Percentiles rank a stretch among this genome's conserved stretches.
Evolutionary conservation across 2,797 vertebrate species (phyloP).

Genomic region (Clarias platycephalus): DNA sequence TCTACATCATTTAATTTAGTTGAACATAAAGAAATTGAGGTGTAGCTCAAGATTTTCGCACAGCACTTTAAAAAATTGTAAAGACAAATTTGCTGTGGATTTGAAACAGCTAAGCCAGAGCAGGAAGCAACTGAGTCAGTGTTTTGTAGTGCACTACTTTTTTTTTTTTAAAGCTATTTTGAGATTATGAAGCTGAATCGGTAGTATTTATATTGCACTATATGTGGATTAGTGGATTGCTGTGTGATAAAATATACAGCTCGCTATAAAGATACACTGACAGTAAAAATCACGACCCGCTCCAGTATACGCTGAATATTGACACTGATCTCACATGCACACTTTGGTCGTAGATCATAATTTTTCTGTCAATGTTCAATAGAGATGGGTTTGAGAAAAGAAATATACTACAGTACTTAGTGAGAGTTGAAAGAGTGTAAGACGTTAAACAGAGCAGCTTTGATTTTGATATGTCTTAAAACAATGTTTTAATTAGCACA

Average conservation of each 20-base stretch:
- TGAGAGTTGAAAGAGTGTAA: background rate
- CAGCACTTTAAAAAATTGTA: background rate
- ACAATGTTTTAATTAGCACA: background rate
- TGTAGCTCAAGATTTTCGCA: too few species aligned
- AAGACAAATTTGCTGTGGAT: too few species aligned
- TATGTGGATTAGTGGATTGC: constrained; percentile 30
- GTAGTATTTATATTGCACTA: constrained; percentile 50
- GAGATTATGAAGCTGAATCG: constrained; percentile 15
- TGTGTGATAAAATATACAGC: constrained; percentile 35
- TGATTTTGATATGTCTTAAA: background rate
- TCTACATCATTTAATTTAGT: too few species aligned
- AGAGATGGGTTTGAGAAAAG: background rate
- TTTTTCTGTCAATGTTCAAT: constrained; percentile 2
- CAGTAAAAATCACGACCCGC: constrained; percentile 11
- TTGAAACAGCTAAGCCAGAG: background rate
- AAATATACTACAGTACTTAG: background rate
- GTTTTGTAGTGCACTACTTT: background rate
- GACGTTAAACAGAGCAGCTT: background rate
- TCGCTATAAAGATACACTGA: constrained; percentile 34
- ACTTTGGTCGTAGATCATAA: background rate
- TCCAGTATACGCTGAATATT: constrained; percentile 15
- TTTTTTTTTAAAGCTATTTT: background rate
- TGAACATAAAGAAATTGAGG: too few species aligned
- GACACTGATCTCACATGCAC: constrained; percentile 7
- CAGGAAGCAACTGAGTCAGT: background rate